A percentile compares a stretch with the other conserved stretches of the same genome.
Evolutionary conservation across 2,888 invertebrate species (phyloP).

Genomic region (Galerucella nymphaeae): DNA sequence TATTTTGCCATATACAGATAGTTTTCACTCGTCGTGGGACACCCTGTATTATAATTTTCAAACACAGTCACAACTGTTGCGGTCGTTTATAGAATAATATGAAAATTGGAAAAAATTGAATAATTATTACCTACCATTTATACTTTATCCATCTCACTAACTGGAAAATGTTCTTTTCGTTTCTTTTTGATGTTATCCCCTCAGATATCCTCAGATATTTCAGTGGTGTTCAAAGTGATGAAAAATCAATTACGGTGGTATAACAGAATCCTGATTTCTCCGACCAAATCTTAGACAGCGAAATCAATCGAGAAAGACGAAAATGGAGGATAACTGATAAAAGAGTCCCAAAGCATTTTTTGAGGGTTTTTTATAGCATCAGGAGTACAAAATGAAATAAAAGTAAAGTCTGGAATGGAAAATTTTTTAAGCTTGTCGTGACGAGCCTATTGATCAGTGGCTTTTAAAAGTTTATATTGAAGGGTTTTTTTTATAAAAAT

Average conservation of each 20-base stretch:
- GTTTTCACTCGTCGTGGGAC: too few species aligned
- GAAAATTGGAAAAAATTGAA: too few species aligned
- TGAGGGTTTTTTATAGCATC: conserved; percentile 20
- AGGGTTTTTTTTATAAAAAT: not conserved
- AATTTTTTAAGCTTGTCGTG: not conserved
- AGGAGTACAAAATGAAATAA: conserved; percentile 28
- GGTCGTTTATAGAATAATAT: too few species aligned
- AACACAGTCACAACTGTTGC: too few species aligned
- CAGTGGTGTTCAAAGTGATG: not conserved
- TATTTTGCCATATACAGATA: too few species aligned
- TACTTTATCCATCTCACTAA: not conserved
- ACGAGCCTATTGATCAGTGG: conserved; percentile 6
- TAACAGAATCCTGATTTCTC: not conserved
- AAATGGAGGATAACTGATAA: conserved; percentile 29
- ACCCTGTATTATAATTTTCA: too few species aligned
- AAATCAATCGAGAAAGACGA: conserved; percentile 23
- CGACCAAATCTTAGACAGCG: conserved; percentile 11
- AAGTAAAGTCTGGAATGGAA: conserved; percentile 1
- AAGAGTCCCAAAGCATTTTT: conserved; percentile 30
- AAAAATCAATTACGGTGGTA: conserved; percentile 15
- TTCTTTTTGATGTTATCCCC: not conserved
- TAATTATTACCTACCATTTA: too few species aligned
- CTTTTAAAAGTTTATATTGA: not conserved
- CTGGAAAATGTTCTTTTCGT: not conserved
- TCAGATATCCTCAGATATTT: conserved; percentile 11